Percentiles rank a stretch among this genome's conserved stretches.
These are phyloP conservation scores for Talpa occidentalis DNA, from an alignment of 2,113 vertebrate genomes.

Conservation along the genomic window DNA sequence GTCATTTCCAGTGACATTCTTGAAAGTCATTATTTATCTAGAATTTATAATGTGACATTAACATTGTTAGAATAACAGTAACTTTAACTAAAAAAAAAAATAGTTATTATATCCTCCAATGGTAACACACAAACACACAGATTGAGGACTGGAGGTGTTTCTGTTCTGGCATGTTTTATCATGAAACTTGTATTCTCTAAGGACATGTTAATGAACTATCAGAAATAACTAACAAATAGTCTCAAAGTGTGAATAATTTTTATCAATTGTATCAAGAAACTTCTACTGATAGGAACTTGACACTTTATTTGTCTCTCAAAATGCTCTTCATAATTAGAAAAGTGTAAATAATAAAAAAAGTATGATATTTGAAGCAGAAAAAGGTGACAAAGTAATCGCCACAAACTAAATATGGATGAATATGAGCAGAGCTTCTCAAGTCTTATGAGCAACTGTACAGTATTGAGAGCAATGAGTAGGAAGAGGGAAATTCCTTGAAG, in stretches of 20 bases:
- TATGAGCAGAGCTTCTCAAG: background rate
- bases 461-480: background rate
- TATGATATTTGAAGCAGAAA: background rate
- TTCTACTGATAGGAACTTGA: background rate
- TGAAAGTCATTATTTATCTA: background rate
- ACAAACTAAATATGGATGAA: background rate
- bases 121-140: background rate
- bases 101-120: background rate
- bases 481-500: background rate
- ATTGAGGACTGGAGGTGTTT: background rate
- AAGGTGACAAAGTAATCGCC: background rate
- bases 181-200: background rate
- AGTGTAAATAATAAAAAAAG: background rate
- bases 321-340: background rate
- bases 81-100: background rate
- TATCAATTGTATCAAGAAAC: background rate
- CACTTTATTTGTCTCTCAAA: background rate
- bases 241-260: background rate
- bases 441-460: background rate
- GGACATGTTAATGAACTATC: background rate
- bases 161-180: background rate
- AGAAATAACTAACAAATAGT: conserved; percentile 24
- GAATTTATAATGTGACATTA: background rate
- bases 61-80: background rate
- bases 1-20: background rate